These are phyloP conservation scores for Zapornia atra DNA, from an alignment of 2,113 vertebrate species.

Conservation along the genomic window DNA sequence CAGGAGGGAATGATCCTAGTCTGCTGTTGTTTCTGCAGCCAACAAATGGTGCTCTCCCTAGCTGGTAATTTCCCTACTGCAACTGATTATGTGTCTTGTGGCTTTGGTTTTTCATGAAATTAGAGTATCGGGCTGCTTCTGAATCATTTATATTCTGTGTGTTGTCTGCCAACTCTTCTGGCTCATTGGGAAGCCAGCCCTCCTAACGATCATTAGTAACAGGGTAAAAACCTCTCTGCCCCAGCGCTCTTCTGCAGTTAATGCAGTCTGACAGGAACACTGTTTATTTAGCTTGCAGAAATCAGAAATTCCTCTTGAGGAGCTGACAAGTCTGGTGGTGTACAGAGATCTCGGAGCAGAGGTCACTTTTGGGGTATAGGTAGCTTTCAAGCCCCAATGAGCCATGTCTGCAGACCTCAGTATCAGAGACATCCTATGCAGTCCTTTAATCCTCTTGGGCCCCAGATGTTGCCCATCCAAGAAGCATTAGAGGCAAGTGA, in stretches of 20 bases:
- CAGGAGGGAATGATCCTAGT: not conserved
- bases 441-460: conserved; percentile 10
- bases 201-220: not conserved
- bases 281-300: not conserved
- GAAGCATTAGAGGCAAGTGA: not conserved
- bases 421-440: not conserved
- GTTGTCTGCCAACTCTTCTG: not conserved
- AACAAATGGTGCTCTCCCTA: conserved; percentile 3
- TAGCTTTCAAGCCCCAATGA: conserved; percentile 5
- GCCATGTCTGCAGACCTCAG: not conserved
- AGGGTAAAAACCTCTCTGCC: not conserved
- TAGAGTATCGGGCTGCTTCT: not conserved
- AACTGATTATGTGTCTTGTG: not conserved
- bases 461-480: conserved; percentile 11
- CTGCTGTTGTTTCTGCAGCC: not conserved
- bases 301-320: not conserved
- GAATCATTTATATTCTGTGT: not conserved
- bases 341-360: not conserved
- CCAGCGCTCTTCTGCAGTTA: not conserved
- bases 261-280: not conserved
- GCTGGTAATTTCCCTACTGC: not conserved
- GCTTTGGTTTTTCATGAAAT: conserved; percentile 3
- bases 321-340: not conserved
- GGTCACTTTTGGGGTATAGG: not conserved
- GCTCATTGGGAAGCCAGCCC: not conserved